Conservation (phyloP, 2,797 vertebrate species). For the Sardinella longiceps region DNA sequence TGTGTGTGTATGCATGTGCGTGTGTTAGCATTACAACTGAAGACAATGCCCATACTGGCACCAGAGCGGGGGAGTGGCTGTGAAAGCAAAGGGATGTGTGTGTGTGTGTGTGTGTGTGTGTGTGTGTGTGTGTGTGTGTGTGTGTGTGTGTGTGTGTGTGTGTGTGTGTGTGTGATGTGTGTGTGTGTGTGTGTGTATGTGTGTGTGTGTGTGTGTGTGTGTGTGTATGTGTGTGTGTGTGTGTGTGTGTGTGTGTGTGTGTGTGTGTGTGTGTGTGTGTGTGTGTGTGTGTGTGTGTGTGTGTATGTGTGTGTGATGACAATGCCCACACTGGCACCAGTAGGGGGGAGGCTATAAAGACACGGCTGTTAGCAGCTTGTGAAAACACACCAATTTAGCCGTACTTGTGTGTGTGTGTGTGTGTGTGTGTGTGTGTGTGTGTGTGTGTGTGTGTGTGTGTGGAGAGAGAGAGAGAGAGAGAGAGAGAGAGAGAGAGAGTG, state of each 20-base stretch:
- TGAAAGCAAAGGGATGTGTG: not conserved
- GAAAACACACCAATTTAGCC: slow-evolving; percentile 1
- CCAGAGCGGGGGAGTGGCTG: too few relatives aligned
- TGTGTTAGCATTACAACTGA: too few relatives aligned
- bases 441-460: too few relatives aligned
- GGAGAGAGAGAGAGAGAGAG: too few relatives aligned
- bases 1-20: not conserved
- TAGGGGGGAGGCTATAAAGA: too few relatives aligned
- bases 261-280: too few relatives aligned
- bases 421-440: too few relatives aligned
- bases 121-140: not conserved
- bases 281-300: slow-evolving; percentile 34
- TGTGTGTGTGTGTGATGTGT: not conserved
- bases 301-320: not conserved
- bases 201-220: not conserved
- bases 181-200: not conserved
- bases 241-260: too few relatives aligned
- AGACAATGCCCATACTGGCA: too few relatives aligned
- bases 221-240: not conserved
- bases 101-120: not conserved
- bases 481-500: too few relatives aligned
- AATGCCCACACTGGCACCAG: too few relatives aligned
- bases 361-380: not conserved
- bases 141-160: not conserved
- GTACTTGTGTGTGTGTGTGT: too few relatives aligned